Base-by-base conservation (phyloP, 2,113 vertebrate species). In the Desmodus rotundus region DNA sequence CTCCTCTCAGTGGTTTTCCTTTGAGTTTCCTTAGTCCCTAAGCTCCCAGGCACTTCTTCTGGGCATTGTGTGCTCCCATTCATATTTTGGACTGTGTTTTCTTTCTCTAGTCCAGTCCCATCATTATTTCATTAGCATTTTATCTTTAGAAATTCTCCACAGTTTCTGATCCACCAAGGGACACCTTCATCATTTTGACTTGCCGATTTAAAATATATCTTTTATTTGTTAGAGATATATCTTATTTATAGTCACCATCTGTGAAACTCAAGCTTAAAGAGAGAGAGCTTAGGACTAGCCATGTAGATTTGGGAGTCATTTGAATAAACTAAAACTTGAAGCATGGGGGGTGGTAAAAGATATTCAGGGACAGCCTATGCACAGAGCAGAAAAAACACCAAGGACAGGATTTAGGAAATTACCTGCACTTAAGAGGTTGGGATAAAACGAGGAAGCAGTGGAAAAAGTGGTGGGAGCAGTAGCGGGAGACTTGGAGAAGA, bases 181-280 rank as follows among this genome's bases (percentile, higher is more conserved):
- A 84, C 47, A 70, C 9, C 10, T 87, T 94, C 38, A 52, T 91
- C 31, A 87, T 95, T 93, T 72, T 74, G 87, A 93, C 47, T 43
- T 85, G 43, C 47, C 68, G 36, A 80, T 78, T 94, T 15, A 38
- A 58, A 77, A 87, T 81, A 65, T 31, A 24, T 16, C 0, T 63
- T 94, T 87, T 52, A 74, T 93, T 95, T 93, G 65, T 91, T 85
- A 70, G 89, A 33, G 43, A 47, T 63, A 17, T 86, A 56, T 41
- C 43, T 82, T 89, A 89, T 90, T 96, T 96, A 89, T 94, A 83
- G 26, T 92, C 52, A 91, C 82, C 90, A 80, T 74, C 93, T 88
- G 76, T 93, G 54, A 67, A 19, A 87, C 56, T 87, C 74, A 87
- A 68, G 70, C 76, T 45, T 73, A 33, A 58, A 90, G 85, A 85